Evolutionary conservation across 2,113 vertebrate genomes (phyloP).

Genomic region (Gila orcuttii): DNA sequence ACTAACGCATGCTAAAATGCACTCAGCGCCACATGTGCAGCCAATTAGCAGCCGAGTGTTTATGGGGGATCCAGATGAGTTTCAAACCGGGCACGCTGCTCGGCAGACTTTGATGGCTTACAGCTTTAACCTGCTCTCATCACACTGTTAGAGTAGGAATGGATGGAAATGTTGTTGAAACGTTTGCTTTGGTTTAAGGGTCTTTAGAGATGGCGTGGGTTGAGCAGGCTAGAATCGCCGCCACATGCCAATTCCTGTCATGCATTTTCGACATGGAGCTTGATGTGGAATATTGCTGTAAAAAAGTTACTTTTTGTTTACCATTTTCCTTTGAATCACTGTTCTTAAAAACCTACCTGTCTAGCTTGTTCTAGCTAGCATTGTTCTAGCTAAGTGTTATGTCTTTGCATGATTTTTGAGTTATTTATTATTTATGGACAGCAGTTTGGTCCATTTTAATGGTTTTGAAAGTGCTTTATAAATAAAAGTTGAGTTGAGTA

Average conservation of each 20-base stretch:
- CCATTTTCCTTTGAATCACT: neutral
- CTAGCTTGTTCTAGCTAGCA: neutral
- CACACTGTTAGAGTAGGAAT: slow-evolving; percentile 42
- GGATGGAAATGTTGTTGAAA: slow-evolving; percentile 43
- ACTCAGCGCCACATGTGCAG: slow-evolving; percentile 62
- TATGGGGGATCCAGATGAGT: slow-evolving; percentile 72
- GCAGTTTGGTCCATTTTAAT: no score
- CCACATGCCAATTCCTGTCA: slow-evolving; percentile 3
- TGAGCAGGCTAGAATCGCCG: slow-evolving; percentile 24
- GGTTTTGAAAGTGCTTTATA: no score
- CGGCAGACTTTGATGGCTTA: slow-evolving; percentile 55
- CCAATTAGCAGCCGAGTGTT: slow-evolving; percentile 79
- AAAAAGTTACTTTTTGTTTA: slow-evolving; percentile 45
- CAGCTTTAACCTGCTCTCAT: slow-evolving; percentile 55
- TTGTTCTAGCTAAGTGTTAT: no score
- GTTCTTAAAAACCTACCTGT: neutral
- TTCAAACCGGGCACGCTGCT: slow-evolving; percentile 64
- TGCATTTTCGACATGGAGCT: slow-evolving; percentile 33
- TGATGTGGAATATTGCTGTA: slow-evolving; percentile 42
- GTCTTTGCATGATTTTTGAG: no score
- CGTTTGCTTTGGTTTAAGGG: slow-evolving; percentile 46
- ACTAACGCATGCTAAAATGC: slow-evolving; percentile 31
- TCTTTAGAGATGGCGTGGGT: slow-evolving; percentile 17
- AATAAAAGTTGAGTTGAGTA: no score
- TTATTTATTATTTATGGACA: no score